Percentiles rank a stretch among this genome's conserved stretches.
phyloP scores from a whole-genome alignment of 1,140 invertebrate species.

The Drosophila busckii region DNA sequence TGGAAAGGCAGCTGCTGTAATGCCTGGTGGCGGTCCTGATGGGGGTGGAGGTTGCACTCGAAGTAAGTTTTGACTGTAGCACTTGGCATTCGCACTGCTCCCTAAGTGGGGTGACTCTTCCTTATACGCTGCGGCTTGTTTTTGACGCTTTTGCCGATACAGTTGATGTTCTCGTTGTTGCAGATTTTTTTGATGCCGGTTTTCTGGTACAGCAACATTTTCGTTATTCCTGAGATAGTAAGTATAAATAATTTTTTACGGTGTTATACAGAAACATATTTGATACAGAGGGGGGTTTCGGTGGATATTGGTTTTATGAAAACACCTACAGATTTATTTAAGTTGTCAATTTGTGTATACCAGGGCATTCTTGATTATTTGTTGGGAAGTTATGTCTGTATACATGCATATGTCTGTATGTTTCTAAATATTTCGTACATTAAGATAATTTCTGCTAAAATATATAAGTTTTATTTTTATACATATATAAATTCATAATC shows the following conservation, averaged over 20 bases:
- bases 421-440: too few species aligned
- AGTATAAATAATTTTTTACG: neutral
- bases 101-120: too few species aligned
- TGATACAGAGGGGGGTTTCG: too few species aligned
- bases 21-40: constrained; percentile 32
- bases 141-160: constrained; percentile 7
- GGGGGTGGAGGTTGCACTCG: constrained; percentile 44
- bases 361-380: too few species aligned
- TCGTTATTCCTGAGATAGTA: constrained; percentile 46
- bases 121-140: constrained; percentile 20
- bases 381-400: too few species aligned
- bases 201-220: constrained; percentile 30
- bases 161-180: neutral
- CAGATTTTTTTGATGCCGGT: constrained; percentile 11
- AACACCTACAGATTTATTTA: neutral
- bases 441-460: too few species aligned
- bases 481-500: too few species aligned
- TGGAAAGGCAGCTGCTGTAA: constrained; percentile 11
- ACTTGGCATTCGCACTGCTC: too few species aligned
- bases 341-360: neutral
- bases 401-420: too few species aligned
- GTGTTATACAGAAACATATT: too few species aligned
- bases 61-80: constrained; percentile 8
- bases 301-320: too few species aligned
- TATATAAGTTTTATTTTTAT: too few species aligned